Evolutionary conservation across 1,140 invertebrate species (phyloP).

Genomic region (Melanaphis sacchari): DNA sequence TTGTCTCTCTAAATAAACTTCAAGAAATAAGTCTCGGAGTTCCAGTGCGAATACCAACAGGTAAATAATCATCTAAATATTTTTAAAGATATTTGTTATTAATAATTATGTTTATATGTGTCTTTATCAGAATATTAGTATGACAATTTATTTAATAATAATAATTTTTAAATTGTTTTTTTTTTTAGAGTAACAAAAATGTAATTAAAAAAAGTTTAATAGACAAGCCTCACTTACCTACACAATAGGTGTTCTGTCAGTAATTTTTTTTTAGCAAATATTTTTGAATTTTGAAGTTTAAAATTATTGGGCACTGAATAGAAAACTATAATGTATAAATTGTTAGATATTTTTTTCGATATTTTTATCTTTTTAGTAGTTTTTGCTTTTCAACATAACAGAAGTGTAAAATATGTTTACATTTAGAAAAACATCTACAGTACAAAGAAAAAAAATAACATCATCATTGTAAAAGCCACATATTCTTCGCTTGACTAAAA

Average conservation of each 20-base stretch:
- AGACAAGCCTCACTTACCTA: neutral
- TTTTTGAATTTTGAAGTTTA: neutral
- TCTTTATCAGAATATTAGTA: neutral
- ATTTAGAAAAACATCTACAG: neutral
- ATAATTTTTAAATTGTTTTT: neutral
- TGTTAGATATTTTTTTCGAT: neutral
- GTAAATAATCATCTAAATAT: conserved; percentile 65
- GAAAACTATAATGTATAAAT: neutral
- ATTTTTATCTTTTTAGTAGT: neutral
- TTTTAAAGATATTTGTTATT: neutral
- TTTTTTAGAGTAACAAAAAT: neutral
- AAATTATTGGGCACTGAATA: neutral
- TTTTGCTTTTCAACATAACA: neutral
- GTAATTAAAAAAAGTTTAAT: neutral
- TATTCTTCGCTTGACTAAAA: neutral
- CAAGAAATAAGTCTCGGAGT: conserved; percentile 86
- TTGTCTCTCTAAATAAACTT: conserved; percentile 85
- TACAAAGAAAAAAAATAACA: conserved; percentile 18
- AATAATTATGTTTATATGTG: neutral
- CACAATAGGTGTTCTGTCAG: neutral
- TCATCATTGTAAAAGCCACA: neutral
- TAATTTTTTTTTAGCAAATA: neutral
- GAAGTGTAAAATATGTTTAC: neutral
- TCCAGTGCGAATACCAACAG: conserved; percentile 74
- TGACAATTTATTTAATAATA: neutral